Percentiles rank a stretch among this genome's conserved stretches.
phyloP scores from a whole-genome alignment of 2,797 vertebrate species.

The Anableps anableps region DNA sequence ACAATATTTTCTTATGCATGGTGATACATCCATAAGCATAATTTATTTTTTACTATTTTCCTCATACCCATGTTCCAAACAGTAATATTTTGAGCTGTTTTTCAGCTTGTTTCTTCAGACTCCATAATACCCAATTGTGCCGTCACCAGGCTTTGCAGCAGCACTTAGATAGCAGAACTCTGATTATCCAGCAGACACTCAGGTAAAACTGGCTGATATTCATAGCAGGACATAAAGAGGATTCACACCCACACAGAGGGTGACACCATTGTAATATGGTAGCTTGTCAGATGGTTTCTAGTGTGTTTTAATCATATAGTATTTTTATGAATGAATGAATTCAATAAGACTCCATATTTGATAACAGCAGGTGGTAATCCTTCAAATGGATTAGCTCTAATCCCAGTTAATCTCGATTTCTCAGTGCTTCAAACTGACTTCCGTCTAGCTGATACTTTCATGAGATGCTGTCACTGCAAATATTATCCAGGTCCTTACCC shows the following conservation, averaged over 20 bases:
- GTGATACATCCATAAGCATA: background rate
- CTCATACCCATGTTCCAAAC: background rate
- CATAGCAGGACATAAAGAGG: background rate
- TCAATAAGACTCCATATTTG: background rate
- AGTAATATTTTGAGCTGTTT: background rate
- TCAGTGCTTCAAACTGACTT: background rate
- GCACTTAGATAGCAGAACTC: background rate
- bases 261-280: background rate
- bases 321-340: background rate
- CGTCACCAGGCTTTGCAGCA: background rate
- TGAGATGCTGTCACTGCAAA: background rate
- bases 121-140: background rate
- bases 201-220: background rate
- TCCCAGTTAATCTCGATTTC: background rate
- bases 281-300: background rate
- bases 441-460: background rate
- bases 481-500: background rate
- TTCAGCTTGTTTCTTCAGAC: background rate
- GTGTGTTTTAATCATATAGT: background rate
- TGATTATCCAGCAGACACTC: background rate
- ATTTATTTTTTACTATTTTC: background rate
- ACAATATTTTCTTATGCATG: no score
- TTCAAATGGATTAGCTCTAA: background rate
- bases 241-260: background rate
- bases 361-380: background rate